These are phyloP conservation scores for Somateria mollissima DNA, from an alignment of 2,797 vertebrate genomes.

Conservation along the genomic window DNA sequence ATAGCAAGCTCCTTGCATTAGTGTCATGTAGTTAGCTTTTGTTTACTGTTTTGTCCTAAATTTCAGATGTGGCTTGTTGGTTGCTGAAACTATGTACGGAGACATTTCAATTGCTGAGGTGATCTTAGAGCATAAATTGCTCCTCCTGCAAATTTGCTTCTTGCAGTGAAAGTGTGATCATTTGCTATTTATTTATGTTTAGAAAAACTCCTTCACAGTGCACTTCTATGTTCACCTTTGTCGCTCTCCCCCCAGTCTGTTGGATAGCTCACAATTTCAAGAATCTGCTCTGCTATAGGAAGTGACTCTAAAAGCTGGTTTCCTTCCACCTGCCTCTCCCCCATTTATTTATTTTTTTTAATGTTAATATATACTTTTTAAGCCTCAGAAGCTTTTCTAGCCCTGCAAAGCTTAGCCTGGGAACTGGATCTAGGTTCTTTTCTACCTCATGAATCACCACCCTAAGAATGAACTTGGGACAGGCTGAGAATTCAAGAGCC, in stretches of 20 bases:
- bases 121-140: neutral
- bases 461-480: conserved; percentile 15
- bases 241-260: neutral
- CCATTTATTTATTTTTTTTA: too few species aligned
- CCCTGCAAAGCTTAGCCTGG: neutral
- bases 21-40: neutral
- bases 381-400: neutral
- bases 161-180: neutral
- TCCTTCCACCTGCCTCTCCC: neutral
- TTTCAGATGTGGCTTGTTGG: neutral
- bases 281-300: neutral
- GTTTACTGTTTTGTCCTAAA: neutral
- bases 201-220: neutral
- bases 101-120: neutral
- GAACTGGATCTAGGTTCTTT: neutral
- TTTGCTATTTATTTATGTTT: neutral
- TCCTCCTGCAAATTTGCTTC: neutral
- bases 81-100: neutral
- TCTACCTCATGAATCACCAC: conserved; percentile 14
- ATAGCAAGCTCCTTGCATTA: neutral
- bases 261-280: neutral
- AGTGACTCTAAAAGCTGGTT: neutral
- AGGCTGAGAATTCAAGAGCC: neutral
- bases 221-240: neutral
- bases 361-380: too few species aligned